A percentile compares a stretch with the other conserved stretches of the same genome.
These are phyloP conservation scores for Ennomos fuscantarius DNA, from an alignment of 2,888 invertebrate genomes.

Conservation along the genomic window DNA sequence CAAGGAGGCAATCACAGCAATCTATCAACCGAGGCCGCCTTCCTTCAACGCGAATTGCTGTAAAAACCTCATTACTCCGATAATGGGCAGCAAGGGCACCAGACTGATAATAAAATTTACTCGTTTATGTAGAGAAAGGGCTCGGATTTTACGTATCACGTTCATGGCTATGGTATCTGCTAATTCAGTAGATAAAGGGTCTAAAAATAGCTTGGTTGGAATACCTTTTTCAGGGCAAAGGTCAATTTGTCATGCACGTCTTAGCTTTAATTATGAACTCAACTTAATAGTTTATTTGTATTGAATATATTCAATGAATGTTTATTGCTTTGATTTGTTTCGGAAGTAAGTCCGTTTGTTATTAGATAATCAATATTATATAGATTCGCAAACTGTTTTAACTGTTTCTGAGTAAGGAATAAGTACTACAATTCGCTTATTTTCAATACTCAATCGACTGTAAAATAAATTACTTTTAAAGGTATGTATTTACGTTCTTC, in stretches of 20 bases:
- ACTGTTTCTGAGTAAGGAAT: no score
- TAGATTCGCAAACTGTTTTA: no score
- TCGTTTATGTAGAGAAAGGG: constrained; percentile 2
- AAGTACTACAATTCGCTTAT: no score
- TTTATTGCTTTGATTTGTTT: no score
- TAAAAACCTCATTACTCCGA: constrained; percentile 22
- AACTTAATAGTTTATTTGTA: no score
- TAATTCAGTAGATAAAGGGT: not conserved
- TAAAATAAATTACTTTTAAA: constrained; percentile 14
- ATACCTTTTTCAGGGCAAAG: no score
- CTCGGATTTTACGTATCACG: constrained; percentile 2
- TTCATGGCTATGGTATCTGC: not conserved
- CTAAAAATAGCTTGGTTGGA: no score
- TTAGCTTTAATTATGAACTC: no score
- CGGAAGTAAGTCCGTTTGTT: no score
- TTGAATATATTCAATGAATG: no score
- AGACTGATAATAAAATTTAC: constrained; percentile 10
- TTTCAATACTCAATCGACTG: constrained; percentile 4
- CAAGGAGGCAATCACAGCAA: constrained; percentile 18
- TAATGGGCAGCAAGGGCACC: constrained; percentile 9
- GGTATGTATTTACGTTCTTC: constrained; percentile 1
- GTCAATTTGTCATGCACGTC: no score
- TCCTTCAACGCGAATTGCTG: constrained; percentile 3
- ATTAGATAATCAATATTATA: no score
- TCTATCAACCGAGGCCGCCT: constrained; percentile 25